Conservation (phyloP, 2,888 invertebrate genomes). For the Hirtodrosophila confusa region DNA sequence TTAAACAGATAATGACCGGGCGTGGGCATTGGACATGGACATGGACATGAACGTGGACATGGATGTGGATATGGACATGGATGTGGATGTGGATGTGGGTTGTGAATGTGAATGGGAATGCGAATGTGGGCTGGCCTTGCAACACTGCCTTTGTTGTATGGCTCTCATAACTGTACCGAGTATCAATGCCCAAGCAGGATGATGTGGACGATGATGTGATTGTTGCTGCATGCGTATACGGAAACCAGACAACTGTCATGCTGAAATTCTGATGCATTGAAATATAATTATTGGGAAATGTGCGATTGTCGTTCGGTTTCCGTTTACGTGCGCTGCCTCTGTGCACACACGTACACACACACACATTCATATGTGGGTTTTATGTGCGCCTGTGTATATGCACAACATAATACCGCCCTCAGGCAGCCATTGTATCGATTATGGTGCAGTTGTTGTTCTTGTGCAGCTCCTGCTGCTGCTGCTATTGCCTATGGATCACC, state of each 20-base stretch:
- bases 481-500: slow-evolving; percentile 22
- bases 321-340: slow-evolving; percentile 59
- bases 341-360: slow-evolving; percentile 4
- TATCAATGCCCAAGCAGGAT: slow-evolving; percentile 47
- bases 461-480: slow-evolving; percentile 21
- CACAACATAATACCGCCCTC: slow-evolving; percentile 2
- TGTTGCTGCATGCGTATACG: slow-evolving; percentile 55
- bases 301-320: slow-evolving; percentile 80
- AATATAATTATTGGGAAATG: slow-evolving; percentile 83
- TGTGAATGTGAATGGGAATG: slow-evolving; percentile 13
- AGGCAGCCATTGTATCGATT: slow-evolving; percentile 49
- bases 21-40: slow-evolving; percentile 32
- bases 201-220: slow-evolving; percentile 46
- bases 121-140: slow-evolving; percentile 19
- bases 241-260: slow-evolving; percentile 77
- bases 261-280: slow-evolving; percentile 80
- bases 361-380: slow-evolving; percentile 6
- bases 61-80: neutral
- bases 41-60: slow-evolving; percentile 15
- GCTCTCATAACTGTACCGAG: slow-evolving; percentile 43
- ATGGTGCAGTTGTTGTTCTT: slow-evolving; percentile 9
- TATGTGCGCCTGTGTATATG: slow-evolving; percentile 4
- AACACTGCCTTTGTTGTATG: slow-evolving; percentile 42
- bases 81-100: slow-evolving; percentile 7
- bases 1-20: slow-evolving; percentile 80